Evolutionary conservation across 2,888 invertebrate genomes (phyloP), one percentile per base, ranked within the genome.

Genomic region (Dasysyrphus albostriatus): DNA sequence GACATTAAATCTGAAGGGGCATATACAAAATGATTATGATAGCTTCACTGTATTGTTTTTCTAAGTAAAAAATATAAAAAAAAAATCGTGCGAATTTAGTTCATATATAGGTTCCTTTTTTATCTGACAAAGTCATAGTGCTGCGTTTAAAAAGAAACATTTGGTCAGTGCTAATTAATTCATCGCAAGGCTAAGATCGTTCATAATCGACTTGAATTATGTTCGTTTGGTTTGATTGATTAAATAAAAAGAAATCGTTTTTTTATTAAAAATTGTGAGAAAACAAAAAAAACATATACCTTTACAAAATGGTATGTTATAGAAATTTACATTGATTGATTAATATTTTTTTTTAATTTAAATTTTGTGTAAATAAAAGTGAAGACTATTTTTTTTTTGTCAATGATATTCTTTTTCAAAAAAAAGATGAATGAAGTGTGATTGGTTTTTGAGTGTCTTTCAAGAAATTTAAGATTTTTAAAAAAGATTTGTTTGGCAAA

Each of bases 101-200:
- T 51, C 69, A 54, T 9, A 49, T 9, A n/a, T 14, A 9, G 14
- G 37, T 24, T 69, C 54, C 19, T 16, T 24, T 54, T 69, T 54
- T 69, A 69, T 69, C 69, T 65, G n/a, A 14, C 24, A 14, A 65
- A 65, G 79, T 37, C 54, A 5, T 63, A 56, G 44, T 47, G 54
- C 10, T 58, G 24, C 4, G n/a, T 47, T 37, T 47, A 12, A 16
- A 14, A 14, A 32, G 58, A 73, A 24, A 39, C 16, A 56, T 37
- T 29, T 73, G 58, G n/a, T 67, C 65, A 79, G 79, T 73, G 73
- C 16, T 34, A 39, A 47, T 39, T 34, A 58, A 58, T 29, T 42
- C 34, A 49, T 58, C 39, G 59, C 34, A 19, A 65, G 49, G 44
- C 58, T 67, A 10, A 80, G 74, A 80, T 49, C 67, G 58, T 39